Evolutionary conservation across 1,140 invertebrate genomes (phyloP).

Genomic region (Drosophila orena): DNA sequence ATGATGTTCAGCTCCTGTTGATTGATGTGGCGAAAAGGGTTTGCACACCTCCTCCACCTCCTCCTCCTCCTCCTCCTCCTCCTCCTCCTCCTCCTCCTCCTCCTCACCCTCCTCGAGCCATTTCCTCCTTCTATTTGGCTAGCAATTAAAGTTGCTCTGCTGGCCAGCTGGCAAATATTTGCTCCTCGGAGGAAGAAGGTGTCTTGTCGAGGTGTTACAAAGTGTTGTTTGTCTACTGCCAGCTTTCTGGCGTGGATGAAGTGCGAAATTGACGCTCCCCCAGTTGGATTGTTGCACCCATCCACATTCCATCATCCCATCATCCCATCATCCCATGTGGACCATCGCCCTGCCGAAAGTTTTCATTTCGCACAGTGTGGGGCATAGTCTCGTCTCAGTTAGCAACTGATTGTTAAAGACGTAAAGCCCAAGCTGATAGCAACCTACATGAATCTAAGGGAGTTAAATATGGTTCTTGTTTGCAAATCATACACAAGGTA

Average conservation of each 20-base stretch:
- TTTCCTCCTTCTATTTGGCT: constrained; percentile 26
- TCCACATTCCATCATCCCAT: neutral
- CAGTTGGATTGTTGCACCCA: constrained; percentile 2
- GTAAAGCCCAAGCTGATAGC: neutral
- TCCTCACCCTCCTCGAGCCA: constrained; percentile 4
- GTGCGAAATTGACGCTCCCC: constrained; percentile 67
- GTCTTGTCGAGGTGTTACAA: constrained; percentile 46
- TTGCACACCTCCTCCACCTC: neutral
- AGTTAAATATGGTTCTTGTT: neutral
- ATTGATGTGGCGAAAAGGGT: constrained; percentile 54
- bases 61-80: constrained; percentile 3
- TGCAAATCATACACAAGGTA: too few relatives aligned
- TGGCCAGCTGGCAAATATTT: constrained; percentile 66
- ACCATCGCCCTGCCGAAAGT: constrained; percentile 15
- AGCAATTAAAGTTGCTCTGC: constrained; percentile 42
- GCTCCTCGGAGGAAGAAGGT: constrained; percentile 34
- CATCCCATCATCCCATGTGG: neutral
- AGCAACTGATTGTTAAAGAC: constrained; percentile 15
- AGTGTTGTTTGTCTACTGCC: constrained; percentile 43
- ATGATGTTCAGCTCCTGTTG: constrained; percentile 35
- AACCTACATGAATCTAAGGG: neutral
- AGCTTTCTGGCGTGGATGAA: constrained; percentile 47
- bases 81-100: neutral
- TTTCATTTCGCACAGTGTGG: neutral
- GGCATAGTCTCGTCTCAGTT: neutral